phyloP scores from a whole-genome alignment of 2,113 vertebrate genomes.

The Maccullochella peelii region DNA sequence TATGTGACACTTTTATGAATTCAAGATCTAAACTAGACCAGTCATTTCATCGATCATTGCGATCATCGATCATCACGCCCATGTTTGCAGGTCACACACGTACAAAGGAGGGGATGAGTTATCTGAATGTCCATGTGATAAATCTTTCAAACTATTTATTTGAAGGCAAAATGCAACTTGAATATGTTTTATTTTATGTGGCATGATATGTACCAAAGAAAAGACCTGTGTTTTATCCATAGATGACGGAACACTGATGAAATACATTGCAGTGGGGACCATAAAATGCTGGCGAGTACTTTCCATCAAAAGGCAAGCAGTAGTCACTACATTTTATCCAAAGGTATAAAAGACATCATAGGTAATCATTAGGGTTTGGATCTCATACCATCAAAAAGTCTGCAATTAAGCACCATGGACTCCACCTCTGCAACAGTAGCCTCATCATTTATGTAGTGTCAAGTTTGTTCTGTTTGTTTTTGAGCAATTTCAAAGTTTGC shows the following conservation, averaged over 20 bases:
- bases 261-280: neutral
- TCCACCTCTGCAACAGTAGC: neutral
- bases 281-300: constrained; percentile 7
- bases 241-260: constrained; percentile 28
- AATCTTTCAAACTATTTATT: neutral
- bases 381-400: neutral
- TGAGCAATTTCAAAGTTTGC: neutral
- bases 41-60: neutral
- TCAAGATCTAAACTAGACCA: neutral
- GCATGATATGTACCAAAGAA: neutral
- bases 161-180: neutral
- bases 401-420: neutral
- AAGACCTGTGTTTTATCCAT: neutral
- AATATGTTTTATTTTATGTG: neutral
- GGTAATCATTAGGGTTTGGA: neutral
- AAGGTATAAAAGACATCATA: neutral
- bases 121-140: neutral
- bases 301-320: neutral
- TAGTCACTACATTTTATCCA: neutral
- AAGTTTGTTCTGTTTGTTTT: neutral
- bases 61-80: too few species aligned
- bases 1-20: neutral
- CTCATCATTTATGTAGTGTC: too few species aligned
- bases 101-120: neutral
- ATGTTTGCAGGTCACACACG: neutral